Evolutionary conservation across 2,888 invertebrate species (phyloP).

Genomic region (Drosophila planitibia): DNA sequence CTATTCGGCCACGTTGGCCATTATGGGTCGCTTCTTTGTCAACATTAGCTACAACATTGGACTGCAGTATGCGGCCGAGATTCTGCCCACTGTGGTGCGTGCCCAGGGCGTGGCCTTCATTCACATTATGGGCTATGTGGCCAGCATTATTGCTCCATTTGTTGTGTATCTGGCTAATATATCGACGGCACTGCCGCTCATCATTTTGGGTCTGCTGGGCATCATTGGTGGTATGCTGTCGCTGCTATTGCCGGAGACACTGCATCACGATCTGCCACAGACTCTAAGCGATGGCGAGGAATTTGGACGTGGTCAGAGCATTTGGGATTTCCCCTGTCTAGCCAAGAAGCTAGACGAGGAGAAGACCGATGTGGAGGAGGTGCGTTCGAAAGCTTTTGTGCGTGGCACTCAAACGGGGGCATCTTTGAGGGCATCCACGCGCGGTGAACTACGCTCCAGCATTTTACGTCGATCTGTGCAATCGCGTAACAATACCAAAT

Average conservation of each 20-base stretch:
- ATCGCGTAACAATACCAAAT: slow-evolving; percentile 85
- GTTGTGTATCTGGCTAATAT: slow-evolving; percentile 91
- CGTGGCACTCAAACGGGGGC: slow-evolving; percentile 85
- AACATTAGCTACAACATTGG: slow-evolving; percentile 96
- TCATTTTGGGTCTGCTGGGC: slow-evolving; percentile 92
- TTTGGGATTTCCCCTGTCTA: slow-evolving; percentile 93
- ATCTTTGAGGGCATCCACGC: slow-evolving; percentile 87
- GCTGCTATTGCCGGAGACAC: slow-evolving; percentile 93
- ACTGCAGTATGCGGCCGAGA: slow-evolving; percentile 94
- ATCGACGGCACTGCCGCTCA: slow-evolving; percentile 90
- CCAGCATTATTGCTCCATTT: slow-evolving; percentile 93
- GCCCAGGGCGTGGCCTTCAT: slow-evolving; percentile 95
- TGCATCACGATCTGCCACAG: slow-evolving; percentile 94
- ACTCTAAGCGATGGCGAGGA: slow-evolving; percentile 94
- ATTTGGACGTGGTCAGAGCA: slow-evolving; percentile 92
- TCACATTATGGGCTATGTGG: slow-evolving; percentile 95
- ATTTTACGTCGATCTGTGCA: slow-evolving; percentile 87
- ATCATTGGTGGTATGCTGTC: slow-evolving; percentile 91
- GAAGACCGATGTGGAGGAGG: slow-evolving; percentile 73
- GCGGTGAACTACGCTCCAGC: slow-evolving; percentile 89
- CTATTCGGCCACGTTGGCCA: slow-evolving; percentile 91
- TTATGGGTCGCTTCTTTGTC: slow-evolving; percentile 93
- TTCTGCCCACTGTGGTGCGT: slow-evolving; percentile 94
- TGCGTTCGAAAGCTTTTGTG: slow-evolving; percentile 81
- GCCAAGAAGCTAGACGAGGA: slow-evolving; percentile 87